These are phyloP conservation scores for Nomada fabriciana DNA, from an alignment of 2,888 invertebrate genomes.

Conservation along the genomic window DNA sequence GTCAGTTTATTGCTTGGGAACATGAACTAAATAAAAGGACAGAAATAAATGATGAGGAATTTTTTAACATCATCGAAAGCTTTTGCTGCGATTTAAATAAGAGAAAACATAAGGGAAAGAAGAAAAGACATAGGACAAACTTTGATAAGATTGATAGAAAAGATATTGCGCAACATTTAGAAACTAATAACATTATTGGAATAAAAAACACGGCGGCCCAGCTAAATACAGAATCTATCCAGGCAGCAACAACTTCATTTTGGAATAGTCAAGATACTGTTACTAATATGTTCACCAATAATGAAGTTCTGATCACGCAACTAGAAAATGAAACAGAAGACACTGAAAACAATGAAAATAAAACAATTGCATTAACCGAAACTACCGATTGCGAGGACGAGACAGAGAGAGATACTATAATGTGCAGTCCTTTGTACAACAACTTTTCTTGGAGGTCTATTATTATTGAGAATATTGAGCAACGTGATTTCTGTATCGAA, in stretches of 20 bases:
- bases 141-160: neutral
- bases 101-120: slow-evolving; percentile 23
- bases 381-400: neutral
- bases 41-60: slow-evolving; percentile 45
- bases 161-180: neutral
- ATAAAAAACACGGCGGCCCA: neutral
- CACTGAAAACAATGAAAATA: neutral
- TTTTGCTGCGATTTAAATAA: slow-evolving; percentile 42
- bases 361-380: neutral
- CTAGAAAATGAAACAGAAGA: neutral
- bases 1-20: slow-evolving; percentile 43
- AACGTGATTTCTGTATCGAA: neutral
- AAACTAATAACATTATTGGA: neutral
- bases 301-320: neutral
- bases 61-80: slow-evolving; percentile 21
- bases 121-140: slow-evolving; percentile 3
- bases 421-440: neutral
- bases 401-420: neutral
- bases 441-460: slow-evolving; percentile 26
- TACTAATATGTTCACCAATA: neutral
- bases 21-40: slow-evolving; percentile 42
- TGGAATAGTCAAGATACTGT: neutral
- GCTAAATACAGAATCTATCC: neutral
- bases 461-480: neutral
- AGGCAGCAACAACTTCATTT: slow-evolving; percentile 14